Base-by-base conservation (phyloP, 2,888 invertebrate species). In the Chrysolina haemoptera region DNA sequence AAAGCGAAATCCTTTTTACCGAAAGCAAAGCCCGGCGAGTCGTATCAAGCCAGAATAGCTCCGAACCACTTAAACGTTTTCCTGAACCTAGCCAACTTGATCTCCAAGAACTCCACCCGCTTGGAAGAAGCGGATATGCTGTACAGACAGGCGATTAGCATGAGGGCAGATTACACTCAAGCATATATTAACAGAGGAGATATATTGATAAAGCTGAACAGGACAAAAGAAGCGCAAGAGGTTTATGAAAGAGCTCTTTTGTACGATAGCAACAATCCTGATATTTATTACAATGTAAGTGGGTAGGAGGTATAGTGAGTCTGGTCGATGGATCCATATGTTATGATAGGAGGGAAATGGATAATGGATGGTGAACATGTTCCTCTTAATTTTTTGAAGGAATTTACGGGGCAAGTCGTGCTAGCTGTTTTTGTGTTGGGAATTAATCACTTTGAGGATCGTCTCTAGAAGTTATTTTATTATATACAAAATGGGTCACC, bases 161-260 rank as follows among this genome's bases (percentile, higher is more conserved):
- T 98, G 98, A 90, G 98, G 79, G 94, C 98, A 0, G 98, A 98
- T 90, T 98, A 98, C 87, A 93, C 96, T 0, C 96, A 97, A 87
- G 98, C 98, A 10, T 98, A 98, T 87, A 98, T 98, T 81, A 98
- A 98, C 89, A 92, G 98, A 71, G 98, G 98, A 0, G 98, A 98
- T 89, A 96, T 98, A 85, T 91, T 98, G 79, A 96, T 98, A 87
- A 98, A 97, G 89, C 89, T 98, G 83, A 98, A 98, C 89, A 93
- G 97, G 82, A 96, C 97, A 0, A 94, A 95, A 83, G 98, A 98
- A 87, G 98, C 98, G 0, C 96, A 97, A 87, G 95, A 96, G 86
- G 97, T 98, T 48, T 98, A 98, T 87, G 96, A 97, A 86, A 91
- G 95, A 83, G 98, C 98, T 2, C 89, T 98, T 67, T 91, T 96